Conservation (phyloP, 2,113 vertebrate species). For the Atractosteus spatula region DNA sequence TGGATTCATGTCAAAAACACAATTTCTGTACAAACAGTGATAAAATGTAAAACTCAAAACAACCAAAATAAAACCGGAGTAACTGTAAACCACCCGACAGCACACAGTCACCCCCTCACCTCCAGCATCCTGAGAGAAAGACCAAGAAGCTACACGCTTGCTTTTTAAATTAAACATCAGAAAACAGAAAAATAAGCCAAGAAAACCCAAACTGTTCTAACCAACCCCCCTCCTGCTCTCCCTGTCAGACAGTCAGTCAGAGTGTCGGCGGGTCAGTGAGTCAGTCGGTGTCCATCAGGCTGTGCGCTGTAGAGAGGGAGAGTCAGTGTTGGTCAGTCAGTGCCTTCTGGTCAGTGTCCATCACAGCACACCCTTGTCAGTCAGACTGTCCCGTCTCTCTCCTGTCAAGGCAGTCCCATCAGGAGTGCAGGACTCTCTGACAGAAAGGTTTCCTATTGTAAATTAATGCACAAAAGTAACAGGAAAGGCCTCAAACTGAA, state of each 20-base stretch:
- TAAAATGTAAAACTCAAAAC: constrained; percentile 23
- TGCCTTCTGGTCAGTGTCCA: too few species aligned
- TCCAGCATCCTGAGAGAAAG: constrained; percentile 63
- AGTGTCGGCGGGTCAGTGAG: constrained; percentile 23
- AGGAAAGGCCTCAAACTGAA: too few species aligned
- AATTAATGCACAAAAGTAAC: too few species aligned
- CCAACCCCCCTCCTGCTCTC: constrained; percentile 31
- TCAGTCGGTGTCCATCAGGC: constrained; percentile 15
- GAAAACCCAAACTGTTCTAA: constrained; percentile 37
- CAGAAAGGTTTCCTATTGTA: constrained; percentile 40
- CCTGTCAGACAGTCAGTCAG: constrained; percentile 37
- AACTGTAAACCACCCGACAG: constrained; percentile 57
- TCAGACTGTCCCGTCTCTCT: too few species aligned
- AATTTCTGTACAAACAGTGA: constrained; percentile 12
- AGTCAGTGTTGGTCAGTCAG: too few species aligned
- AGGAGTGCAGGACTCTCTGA: constrained; percentile 6
- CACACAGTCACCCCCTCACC: constrained; percentile 62
- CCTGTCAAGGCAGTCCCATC: too few species aligned
- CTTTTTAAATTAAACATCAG: constrained; percentile 58
- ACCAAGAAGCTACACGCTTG: constrained; percentile 42
- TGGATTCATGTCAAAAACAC: constrained; percentile 38
- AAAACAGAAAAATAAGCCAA: constrained; percentile 44
- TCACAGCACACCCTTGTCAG: too few species aligned
- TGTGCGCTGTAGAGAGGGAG: constrained; percentile 20
- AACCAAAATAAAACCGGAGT: constrained; percentile 27